Evolutionary conservation across 2,113 vertebrate species (phyloP).

Genomic region (Penelope pileata): DNA sequence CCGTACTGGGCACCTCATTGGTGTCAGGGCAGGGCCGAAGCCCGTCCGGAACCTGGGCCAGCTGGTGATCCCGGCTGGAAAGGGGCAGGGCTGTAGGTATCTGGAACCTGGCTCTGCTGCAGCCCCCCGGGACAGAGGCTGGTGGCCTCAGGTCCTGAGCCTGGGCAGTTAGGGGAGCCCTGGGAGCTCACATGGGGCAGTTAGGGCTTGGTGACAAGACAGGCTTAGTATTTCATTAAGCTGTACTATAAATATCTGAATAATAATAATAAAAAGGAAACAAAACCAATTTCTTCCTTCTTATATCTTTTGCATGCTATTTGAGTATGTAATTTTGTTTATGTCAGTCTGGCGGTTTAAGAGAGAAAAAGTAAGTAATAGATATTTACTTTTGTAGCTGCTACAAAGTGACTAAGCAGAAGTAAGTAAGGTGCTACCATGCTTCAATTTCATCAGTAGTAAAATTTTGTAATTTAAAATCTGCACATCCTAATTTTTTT

Average conservation of each 20-base stretch:
- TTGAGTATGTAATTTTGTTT: background rate
- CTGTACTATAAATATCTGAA: background rate
- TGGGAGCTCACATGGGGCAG: no score
- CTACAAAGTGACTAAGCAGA: background rate
- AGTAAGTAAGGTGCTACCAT: background rate
- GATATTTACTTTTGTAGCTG: background rate
- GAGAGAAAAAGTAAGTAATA: background rate
- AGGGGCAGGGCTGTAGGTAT: no score
- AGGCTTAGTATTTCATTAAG: background rate
- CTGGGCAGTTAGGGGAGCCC: background rate
- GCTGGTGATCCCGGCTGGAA: accelerated
- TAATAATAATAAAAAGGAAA: background rate
- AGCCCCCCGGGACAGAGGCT: accelerated
- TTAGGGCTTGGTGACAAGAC: accelerated
- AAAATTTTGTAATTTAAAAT: background rate
- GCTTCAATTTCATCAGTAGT: background rate
- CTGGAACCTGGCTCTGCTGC: accelerated
- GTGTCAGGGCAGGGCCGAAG: accelerated
- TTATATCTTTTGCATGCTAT: background rate
- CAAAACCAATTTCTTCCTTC: background rate
- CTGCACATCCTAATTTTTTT: background rate
- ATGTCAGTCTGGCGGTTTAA: background rate
- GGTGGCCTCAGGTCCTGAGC: accelerated
- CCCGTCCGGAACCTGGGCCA: accelerated
- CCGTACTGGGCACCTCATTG: accelerated